These are phyloP conservation scores for Xiphias gladius DNA, from an alignment of 2,113 vertebrate species.

Conservation along the genomic window DNA sequence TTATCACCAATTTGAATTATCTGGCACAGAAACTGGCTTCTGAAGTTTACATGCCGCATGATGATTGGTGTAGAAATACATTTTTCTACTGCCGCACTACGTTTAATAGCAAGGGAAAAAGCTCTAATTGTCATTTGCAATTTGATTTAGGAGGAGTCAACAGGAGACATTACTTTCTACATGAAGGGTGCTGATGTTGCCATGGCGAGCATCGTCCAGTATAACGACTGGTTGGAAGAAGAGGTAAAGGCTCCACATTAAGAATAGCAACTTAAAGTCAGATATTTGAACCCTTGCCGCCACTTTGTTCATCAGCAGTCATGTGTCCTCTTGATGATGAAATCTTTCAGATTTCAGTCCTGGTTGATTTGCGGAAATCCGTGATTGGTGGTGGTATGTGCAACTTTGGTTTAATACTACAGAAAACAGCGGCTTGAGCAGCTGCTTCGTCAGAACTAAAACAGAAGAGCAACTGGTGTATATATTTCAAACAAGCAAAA, in stretches of 20 bases:
- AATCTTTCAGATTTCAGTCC: neutral
- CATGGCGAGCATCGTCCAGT: slow-evolving; percentile 97
- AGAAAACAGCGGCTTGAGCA: too few relatives aligned
- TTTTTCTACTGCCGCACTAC: too few relatives aligned
- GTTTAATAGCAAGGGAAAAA: neutral
- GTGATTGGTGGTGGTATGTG: too few relatives aligned
- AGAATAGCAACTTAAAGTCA: neutral
- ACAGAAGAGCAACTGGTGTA: too few relatives aligned
- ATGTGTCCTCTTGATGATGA: neutral
- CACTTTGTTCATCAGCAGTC: neutral
- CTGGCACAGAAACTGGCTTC: too few relatives aligned
- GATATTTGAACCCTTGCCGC: neutral
- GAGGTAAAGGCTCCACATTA: slow-evolving; percentile 85
- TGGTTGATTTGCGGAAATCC: neutral
- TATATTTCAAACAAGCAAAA: too few relatives aligned
- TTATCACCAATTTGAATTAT: neutral
- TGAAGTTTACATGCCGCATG: neutral
- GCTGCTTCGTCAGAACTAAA: too few relatives aligned
- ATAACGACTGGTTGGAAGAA: slow-evolving; percentile 98
- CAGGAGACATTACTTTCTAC: slow-evolving; percentile 96
- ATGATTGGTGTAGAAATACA: neutral
- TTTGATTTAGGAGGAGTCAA: slow-evolving; percentile 90
- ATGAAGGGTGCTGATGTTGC: slow-evolving; percentile 98
- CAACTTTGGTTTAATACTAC: too few relatives aligned
- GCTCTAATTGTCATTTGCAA: neutral